Conservation (phyloP, 2,113 vertebrate genomes). For the Proteles cristata region DNA sequence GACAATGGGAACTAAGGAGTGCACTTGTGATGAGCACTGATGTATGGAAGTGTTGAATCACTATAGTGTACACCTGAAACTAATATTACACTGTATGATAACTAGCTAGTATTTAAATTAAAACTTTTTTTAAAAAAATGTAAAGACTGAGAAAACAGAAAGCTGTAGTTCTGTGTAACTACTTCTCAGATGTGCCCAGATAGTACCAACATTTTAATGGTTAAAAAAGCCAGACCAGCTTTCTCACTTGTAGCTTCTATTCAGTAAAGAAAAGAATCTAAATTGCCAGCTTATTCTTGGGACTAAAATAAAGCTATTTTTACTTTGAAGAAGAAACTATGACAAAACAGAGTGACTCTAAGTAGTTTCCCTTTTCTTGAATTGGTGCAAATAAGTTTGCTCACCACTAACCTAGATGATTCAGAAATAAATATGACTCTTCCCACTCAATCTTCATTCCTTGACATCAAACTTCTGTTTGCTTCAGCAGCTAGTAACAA, state of each 20-base stretch:
- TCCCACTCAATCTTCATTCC: neutral
- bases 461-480: neutral
- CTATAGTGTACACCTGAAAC: neutral
- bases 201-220: neutral
- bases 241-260: neutral
- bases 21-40: neutral
- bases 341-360: neutral
- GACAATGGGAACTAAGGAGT: neutral
- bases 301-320: slow-evolving; percentile 7
- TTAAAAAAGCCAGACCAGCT: neutral
- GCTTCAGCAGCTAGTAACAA: slow-evolving; percentile 33
- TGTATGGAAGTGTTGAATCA: neutral
- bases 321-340: slow-evolving; percentile 35
- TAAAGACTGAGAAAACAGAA: neutral
- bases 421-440: slow-evolving; percentile 31
- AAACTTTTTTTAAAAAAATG: neutral
- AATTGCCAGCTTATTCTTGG: slow-evolving; percentile 4
- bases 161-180: neutral
- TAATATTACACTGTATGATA: neutral
- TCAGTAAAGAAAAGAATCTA: neutral
- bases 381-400: neutral
- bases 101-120: neutral
- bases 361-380: neutral
- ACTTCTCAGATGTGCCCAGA: neutral
- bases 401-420: neutral